These are phyloP conservation scores for Cosmia pyralina DNA, from an alignment of 2,888 invertebrate genomes.

Conservation along the genomic window DNA sequence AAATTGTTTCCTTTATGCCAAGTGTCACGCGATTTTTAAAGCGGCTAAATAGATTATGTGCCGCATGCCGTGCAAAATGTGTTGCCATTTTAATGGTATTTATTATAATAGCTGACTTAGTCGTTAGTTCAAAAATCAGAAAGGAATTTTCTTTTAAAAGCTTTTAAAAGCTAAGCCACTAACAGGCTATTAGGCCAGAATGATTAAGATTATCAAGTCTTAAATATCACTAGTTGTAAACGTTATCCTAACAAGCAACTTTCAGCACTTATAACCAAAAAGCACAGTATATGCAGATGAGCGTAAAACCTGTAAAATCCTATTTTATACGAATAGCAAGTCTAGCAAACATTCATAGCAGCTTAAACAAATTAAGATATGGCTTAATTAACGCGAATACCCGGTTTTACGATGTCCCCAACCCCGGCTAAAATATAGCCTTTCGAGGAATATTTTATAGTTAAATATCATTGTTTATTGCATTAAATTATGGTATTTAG, in stretches of 20 bases:
- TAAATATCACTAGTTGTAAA: background rate
- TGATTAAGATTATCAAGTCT: background rate
- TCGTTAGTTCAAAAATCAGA: background rate
- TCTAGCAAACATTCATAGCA: slow-evolving; percentile 40
- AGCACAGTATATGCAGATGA: slow-evolving; percentile 3
- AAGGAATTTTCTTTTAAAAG: background rate
- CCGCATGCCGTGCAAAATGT: slow-evolving; percentile 6
- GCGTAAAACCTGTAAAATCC: slow-evolving; percentile 3
- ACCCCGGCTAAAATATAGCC: slow-evolving; percentile 52
- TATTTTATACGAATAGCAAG: slow-evolving; percentile 34
- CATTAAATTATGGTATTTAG: slow-evolving; percentile 52
- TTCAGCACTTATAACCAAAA: background rate
- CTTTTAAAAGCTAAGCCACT: background rate
- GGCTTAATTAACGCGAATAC: slow-evolving; percentile 59
- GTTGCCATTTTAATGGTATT: background rate
- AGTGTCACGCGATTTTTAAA: slow-evolving; percentile 22
- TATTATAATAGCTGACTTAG: background rate
- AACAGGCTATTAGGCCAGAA: too few species aligned
- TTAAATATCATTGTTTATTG: slow-evolving; percentile 64
- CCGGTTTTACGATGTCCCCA: slow-evolving; percentile 49
- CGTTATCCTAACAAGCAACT: background rate
- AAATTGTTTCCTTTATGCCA: slow-evolving; percentile 23
- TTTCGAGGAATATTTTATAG: slow-evolving; percentile 62
- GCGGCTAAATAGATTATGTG: slow-evolving; percentile 5
- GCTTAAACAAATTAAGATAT: slow-evolving; percentile 61